Evolutionary conservation across 2,113 vertebrate genomes (phyloP).

Genomic region (Corvus hawaiiensis): DNA sequence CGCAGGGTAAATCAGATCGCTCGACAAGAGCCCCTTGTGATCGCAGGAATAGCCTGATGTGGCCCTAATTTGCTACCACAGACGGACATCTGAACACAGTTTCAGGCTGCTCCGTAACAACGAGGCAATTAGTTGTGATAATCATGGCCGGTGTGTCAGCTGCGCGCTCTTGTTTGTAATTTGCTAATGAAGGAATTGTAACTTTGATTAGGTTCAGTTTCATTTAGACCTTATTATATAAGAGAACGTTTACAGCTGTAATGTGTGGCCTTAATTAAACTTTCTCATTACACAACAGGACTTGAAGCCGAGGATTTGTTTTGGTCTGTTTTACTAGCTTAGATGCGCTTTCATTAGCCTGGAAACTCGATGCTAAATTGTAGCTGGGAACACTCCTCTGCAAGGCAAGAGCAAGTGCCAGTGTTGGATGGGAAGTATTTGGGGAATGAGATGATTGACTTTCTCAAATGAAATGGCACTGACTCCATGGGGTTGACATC

Average conservation of each 20-base stretch:
- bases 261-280: slow-evolving; percentile 84
- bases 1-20: slow-evolving; percentile 66
- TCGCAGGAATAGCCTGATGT: slow-evolving; percentile 73
- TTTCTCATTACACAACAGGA: slow-evolving; percentile 77
- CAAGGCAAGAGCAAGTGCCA: background rate
- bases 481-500: background rate
- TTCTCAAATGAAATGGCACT: background rate
- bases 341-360: slow-evolving; percentile 66
- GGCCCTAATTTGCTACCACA: slow-evolving; percentile 78
- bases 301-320: slow-evolving; percentile 70
- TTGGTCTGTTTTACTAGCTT: slow-evolving; percentile 66
- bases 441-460: background rate
- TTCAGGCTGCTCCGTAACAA: slow-evolving; percentile 78
- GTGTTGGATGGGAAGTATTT: background rate
- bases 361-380: background rate
- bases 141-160: slow-evolving; percentile 83
- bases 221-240: slow-evolving; percentile 85
- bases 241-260: slow-evolving; percentile 81
- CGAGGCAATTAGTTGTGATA: slow-evolving; percentile 93
- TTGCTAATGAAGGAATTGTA: slow-evolving; percentile 96
- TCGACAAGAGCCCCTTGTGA: slow-evolving; percentile 79
- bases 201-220: slow-evolving; percentile 90
- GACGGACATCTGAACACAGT: slow-evolving; percentile 79
- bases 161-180: slow-evolving; percentile 90
- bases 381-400: background rate